phyloP scores from a whole-genome alignment of 2,888 invertebrate species.

The Drosophila testacea region DNA sequence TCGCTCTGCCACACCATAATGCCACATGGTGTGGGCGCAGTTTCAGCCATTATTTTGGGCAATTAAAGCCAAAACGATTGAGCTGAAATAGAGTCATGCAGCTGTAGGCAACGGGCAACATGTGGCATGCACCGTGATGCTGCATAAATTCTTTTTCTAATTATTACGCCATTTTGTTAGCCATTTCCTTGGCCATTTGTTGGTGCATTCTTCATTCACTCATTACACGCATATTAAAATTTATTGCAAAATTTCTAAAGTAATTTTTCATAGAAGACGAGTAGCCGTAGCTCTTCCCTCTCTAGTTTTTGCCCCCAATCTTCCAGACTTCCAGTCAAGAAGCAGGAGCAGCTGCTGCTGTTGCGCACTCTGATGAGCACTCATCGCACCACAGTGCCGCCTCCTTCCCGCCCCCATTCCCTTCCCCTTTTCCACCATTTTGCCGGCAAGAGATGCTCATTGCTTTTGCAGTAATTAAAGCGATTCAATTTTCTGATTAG shows the following conservation, averaged over 20 bases:
- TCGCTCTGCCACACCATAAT: not conserved
- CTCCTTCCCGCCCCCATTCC: conserved; percentile 17
- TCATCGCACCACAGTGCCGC: conserved; percentile 41
- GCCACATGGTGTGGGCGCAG: conserved; percentile 46
- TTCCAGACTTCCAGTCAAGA: not conserved
- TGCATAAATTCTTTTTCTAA: conserved; percentile 69
- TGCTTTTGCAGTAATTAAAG: conserved; percentile 85
- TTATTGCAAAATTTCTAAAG: conserved; percentile 78
- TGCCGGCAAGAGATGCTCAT: conserved; percentile 61
- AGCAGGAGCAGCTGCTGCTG: conserved; percentile 44
- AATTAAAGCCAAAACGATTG: conserved; percentile 46
- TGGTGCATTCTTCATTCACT: conserved; percentile 71
- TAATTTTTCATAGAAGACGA: conserved; percentile 78
- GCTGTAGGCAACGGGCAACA: conserved; percentile 6
- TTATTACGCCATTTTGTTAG: conserved; percentile 63
- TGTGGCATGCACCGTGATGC: conserved; percentile 37
- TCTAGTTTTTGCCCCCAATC: not conserved
- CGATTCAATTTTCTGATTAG: conserved; percentile 85
- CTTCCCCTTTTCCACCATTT: conserved; percentile 28
- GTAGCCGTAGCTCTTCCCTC: conserved; percentile 41
- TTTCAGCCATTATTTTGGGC: conserved; percentile 49
- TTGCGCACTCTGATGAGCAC: conserved; percentile 51
- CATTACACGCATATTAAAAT: conserved; percentile 82
- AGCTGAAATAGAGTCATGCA: conserved; percentile 9
- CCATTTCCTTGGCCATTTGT: conserved; percentile 13